phyloP scores from a whole-genome alignment of 2,888 invertebrate genomes.

The Epicampocera succincta region DNA sequence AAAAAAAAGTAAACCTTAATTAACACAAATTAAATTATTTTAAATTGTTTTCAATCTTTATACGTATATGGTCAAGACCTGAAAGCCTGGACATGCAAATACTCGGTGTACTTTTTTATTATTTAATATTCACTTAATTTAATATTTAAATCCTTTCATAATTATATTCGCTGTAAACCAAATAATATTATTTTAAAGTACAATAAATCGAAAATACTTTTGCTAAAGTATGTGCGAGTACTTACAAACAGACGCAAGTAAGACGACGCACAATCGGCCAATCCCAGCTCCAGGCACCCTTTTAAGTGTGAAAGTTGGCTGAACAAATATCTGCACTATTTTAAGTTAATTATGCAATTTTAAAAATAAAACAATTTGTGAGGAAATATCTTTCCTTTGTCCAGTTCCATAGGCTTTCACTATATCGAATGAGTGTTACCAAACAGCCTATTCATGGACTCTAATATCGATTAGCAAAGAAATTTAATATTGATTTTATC shows the following conservation, averaged over 20 bases:
- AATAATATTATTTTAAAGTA: slow-evolving; percentile 23
- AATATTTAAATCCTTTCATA: slow-evolving; percentile 37
- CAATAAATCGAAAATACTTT: slow-evolving; percentile 40
- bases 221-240: slow-evolving; percentile 1
- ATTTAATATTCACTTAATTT: slow-evolving; percentile 30
- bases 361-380: no score
- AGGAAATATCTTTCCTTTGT: no score
- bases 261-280: neutral
- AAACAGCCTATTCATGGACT: no score
- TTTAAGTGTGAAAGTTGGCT: no score
- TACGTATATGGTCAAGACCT: neutral
- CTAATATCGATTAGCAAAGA: no score
- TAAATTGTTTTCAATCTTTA: neutral
- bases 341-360: no score
- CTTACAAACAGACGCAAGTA: slow-evolving; percentile 2
- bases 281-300: no score
- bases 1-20: neutral
- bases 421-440: no score
- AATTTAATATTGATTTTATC: no score
- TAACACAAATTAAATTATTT: slow-evolving; percentile 33
- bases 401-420: no score
- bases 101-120: slow-evolving; percentile 6
- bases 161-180: slow-evolving; percentile 45
- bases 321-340: no score
- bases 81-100: neutral